phyloP scores from a whole-genome alignment of 92 coral and sea anemone genomes.

The Porites cylindrica region DNA sequence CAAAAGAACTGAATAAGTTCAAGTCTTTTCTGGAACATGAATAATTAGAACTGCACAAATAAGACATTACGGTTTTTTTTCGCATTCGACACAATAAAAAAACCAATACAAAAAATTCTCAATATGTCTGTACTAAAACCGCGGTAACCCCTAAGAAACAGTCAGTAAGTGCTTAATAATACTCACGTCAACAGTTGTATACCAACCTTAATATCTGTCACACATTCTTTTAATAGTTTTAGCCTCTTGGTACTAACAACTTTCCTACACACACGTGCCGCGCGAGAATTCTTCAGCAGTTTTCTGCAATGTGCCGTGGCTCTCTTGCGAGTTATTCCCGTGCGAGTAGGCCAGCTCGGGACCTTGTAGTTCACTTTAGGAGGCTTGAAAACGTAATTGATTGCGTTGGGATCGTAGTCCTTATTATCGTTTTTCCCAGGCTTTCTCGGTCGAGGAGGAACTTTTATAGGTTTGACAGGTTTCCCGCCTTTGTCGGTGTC shows the following conservation, averaged over 20 bases:
- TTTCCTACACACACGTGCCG: conserved; percentile 67
- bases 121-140: too few species aligned
- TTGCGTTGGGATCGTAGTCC: conserved; percentile 78
- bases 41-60: too few species aligned
- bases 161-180: too few species aligned
- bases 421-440: conserved; percentile 71
- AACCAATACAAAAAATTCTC: too few species aligned
- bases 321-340: conserved; percentile 73
- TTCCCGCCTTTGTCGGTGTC: conserved; percentile 73
- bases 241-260: conserved; percentile 40
- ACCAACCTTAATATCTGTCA: conserved; percentile 78
- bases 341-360: conserved; percentile 74
- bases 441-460: conserved; percentile 69
- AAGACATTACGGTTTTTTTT: too few species aligned
- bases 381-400: conserved; percentile 82
- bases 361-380: conserved; percentile 52
- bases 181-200: too few species aligned
- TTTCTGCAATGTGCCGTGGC: conserved; percentile 70
- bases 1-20: too few species aligned
- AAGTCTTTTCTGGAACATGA: too few species aligned
- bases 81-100: too few species aligned
- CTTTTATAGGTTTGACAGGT: conserved; percentile 75
- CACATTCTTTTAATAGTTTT: conserved; percentile 69
- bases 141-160: too few species aligned
- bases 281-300: conserved; percentile 33